Conservation (phyloP, 1,140 invertebrate species). For the Brachionus sp. region DNA sequence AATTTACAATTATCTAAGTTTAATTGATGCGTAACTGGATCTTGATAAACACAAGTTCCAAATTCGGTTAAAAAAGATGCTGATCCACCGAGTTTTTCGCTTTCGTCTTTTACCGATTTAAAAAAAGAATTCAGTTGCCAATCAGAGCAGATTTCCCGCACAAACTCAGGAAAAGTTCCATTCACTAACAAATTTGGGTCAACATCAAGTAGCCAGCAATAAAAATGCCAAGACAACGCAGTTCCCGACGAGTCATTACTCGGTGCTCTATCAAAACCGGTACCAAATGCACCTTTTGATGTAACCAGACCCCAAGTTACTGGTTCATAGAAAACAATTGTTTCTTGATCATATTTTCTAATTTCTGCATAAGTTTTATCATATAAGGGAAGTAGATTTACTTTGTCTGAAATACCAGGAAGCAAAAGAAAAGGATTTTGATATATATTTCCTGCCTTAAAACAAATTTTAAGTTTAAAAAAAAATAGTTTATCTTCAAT, state of each 20-base stretch:
- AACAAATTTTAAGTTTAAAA: neutral
- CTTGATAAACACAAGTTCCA: slow-evolving; percentile 48
- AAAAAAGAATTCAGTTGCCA: slow-evolving; percentile 46
- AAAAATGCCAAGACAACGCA: slow-evolving; percentile 45
- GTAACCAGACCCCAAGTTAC: slow-evolving; percentile 43
- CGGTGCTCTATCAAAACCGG: slow-evolving; percentile 45
- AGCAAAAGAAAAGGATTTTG: slow-evolving; percentile 36
- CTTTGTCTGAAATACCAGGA: slow-evolving; percentile 30
- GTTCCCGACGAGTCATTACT: neutral
- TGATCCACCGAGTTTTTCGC: slow-evolving; percentile 47
- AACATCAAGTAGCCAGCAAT: slow-evolving; percentile 46
- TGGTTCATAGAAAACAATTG: slow-evolving; percentile 46
- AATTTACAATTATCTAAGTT: slow-evolving; percentile 49
- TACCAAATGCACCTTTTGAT: slow-evolving; percentile 10
- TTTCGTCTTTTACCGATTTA: slow-evolving; percentile 43
- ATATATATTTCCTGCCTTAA: slow-evolving; percentile 40
- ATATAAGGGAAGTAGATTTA: slow-evolving; percentile 44
- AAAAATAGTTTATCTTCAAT: neutral
- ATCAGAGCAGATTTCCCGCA: neutral
- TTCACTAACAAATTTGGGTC: neutral
- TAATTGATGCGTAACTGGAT: slow-evolving; percentile 39
- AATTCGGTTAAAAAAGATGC: slow-evolving; percentile 51
- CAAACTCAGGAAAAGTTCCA: slow-evolving; percentile 29
- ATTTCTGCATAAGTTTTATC: slow-evolving; percentile 30
- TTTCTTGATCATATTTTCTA: slow-evolving; percentile 34